A percentile compares a stretch with the other conserved stretches of the same genome.
Evolutionary conservation across 2,888 invertebrate species (phyloP).

Genomic region (Drosophila borealis): DNA sequence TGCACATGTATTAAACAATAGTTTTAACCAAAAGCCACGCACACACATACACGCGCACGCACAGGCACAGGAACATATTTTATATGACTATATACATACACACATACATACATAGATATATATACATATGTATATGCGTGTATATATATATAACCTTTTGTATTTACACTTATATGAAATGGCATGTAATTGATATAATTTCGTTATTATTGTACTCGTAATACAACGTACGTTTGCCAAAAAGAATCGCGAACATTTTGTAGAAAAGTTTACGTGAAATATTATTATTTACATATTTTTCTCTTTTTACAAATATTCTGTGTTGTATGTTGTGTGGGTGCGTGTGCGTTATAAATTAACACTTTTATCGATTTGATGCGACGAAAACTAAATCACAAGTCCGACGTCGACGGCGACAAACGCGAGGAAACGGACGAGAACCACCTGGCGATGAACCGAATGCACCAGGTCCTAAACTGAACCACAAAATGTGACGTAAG

Average conservation of each 20-base stretch:
- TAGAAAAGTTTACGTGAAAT: constrained; percentile 19
- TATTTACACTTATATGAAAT: constrained; percentile 38
- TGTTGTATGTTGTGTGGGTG: not conserved
- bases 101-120: constrained; percentile 12
- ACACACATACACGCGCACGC: constrained; percentile 20
- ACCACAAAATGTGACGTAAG: constrained; percentile 34
- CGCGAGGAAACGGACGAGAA: not conserved
- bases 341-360: constrained; percentile 3
- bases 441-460: not conserved
- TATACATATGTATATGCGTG: constrained; percentile 15
- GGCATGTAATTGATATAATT: constrained; percentile 38
- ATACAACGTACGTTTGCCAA: constrained; percentile 40
- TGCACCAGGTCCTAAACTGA: not conserved
- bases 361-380: constrained; percentile 49
- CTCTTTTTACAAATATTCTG: constrained; percentile 3
- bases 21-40: not conserved
- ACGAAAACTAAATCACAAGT: not conserved
- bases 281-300: constrained; percentile 31
- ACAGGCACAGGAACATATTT: constrained; percentile 12
- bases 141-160: constrained; percentile 32
- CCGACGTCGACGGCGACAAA: not conserved
- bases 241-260: constrained; percentile 42
- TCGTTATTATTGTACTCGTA: constrained; percentile 21
- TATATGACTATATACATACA: constrained; percentile 28
- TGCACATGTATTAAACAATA: constrained; percentile 14